Percentiles rank a stretch among this genome's conserved stretches.
Evolutionary conservation across 2,113 vertebrate genomes (phyloP).

Genomic region (Serinus canaria): DNA sequence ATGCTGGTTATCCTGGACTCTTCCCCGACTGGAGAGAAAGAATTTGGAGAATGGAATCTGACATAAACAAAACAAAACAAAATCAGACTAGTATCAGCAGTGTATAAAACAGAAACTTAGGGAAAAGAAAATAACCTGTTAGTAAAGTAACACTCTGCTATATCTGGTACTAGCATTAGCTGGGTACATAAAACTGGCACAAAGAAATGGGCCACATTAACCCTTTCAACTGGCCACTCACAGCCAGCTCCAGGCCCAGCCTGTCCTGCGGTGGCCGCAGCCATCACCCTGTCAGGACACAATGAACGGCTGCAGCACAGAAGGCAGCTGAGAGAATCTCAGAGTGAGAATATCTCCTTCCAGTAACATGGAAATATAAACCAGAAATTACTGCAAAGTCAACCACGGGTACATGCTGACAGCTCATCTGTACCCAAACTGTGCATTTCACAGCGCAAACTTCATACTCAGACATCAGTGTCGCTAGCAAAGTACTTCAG

Average conservation of each 20-base stretch:
- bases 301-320: background rate
- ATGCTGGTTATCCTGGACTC: constrained; percentile 87
- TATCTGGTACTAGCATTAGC: background rate
- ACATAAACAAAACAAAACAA: background rate
- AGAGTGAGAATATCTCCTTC: background rate
- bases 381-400: background rate
- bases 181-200: background rate
- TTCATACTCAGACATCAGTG: background rate
- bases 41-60: constrained; percentile 98
- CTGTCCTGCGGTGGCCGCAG: background rate
- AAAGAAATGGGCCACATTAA: background rate
- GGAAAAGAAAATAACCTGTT: background rate
- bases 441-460: background rate
- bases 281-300: rapidly evolving
- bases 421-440: background rate
- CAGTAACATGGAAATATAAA: background rate
- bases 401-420: rapidly evolving
- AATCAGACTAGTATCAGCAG: background rate
- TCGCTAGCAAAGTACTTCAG: background rate
- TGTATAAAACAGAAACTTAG: background rate
- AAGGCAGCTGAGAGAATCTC: background rate
- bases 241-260: background rate
- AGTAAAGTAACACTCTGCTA: background rate
- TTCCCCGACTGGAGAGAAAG: constrained; percentile 87
- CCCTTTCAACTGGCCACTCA: rapidly evolving